Percentiles rank a stretch among this genome's conserved stretches.
Evolutionary conservation across 2,888 invertebrate species (phyloP).

Genomic region (Ophion ventricosus): DNA sequence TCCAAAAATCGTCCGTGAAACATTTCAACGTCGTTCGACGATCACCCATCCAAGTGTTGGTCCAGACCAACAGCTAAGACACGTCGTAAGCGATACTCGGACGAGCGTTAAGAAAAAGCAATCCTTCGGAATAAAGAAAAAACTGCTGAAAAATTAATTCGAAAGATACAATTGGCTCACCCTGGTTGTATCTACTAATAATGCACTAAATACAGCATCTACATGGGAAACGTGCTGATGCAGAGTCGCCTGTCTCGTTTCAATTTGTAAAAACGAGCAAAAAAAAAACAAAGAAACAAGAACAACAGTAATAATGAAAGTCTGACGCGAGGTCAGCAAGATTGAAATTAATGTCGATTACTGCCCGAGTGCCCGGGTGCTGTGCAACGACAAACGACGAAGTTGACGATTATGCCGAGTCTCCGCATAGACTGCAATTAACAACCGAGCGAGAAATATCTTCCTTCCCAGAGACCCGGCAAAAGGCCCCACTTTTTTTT

Average conservation of each 20-base stretch:
- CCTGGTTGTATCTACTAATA: conserved; percentile 3
- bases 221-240: conserved; percentile 11
- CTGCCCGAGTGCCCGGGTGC: conserved; percentile 49
- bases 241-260: conserved; percentile 46
- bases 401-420: conserved; percentile 55
- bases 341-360: conserved; percentile 69
- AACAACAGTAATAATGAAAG: conserved; percentile 52
- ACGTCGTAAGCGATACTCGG: no score
- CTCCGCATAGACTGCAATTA: conserved; percentile 57
- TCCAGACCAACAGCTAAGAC: no score
- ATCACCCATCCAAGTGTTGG: no score
- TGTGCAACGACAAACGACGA: conserved; percentile 55
- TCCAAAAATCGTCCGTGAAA: no score
- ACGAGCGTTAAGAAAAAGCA: no score
- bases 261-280: conserved; percentile 18
- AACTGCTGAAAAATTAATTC: no score
- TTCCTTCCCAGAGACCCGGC: conserved; percentile 30
- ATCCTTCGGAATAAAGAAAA: no score
- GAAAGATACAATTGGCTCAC: conserved; percentile 2
- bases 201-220: conserved; percentile 5
- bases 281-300: conserved; percentile 25
- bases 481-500: conserved; percentile 8
- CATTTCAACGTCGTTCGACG: no score
- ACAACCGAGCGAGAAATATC: conserved; percentile 59
- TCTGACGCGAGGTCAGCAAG: conserved; percentile 65